phyloP scores from a whole-genome alignment of 1,140 invertebrate species.

The Caligus rogercresseyi region DNA sequence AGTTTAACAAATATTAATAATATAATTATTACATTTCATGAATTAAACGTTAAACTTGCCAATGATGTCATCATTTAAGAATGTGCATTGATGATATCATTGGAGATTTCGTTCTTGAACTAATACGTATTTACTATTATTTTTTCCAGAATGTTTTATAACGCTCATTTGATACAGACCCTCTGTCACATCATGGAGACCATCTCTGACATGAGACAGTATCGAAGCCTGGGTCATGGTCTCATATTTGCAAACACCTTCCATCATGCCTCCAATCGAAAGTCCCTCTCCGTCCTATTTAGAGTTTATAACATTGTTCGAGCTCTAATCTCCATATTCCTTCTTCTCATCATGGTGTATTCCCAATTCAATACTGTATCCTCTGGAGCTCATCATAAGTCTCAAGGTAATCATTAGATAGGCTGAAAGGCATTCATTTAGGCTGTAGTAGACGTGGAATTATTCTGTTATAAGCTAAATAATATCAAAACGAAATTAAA shows the following conservation, averaged over 20 bases:
- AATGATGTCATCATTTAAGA: too few relatives aligned
- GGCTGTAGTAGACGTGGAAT: too few relatives aligned
- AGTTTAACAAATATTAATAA: too few relatives aligned
- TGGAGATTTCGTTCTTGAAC: too few relatives aligned
- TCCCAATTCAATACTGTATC: not conserved
- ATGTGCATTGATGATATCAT: too few relatives aligned
- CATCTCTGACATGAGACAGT: not conserved
- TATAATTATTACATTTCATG: too few relatives aligned
- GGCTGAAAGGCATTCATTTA: not conserved
- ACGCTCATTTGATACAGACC: slow-evolving; percentile 4
- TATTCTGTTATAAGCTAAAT: too few relatives aligned
- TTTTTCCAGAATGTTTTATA: slow-evolving; percentile 7
- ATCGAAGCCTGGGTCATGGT: not conserved
- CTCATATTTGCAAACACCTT: slow-evolving; percentile 2
- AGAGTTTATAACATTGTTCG: not conserved
- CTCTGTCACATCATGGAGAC: slow-evolving; percentile 7
- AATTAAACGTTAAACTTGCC: too few relatives aligned
- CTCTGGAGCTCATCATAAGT: not conserved
- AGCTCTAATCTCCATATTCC: not conserved
- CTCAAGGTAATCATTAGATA: not conserved
- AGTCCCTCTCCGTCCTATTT: not conserved
- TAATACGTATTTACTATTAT: too few relatives aligned
- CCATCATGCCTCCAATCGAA: not conserved
- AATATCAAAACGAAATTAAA: too few relatives aligned
- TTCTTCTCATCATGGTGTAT: not conserved